Evolutionary conservation across 2,113 vertebrate genomes (phyloP).

Genomic region (Sapajus apella): DNA sequence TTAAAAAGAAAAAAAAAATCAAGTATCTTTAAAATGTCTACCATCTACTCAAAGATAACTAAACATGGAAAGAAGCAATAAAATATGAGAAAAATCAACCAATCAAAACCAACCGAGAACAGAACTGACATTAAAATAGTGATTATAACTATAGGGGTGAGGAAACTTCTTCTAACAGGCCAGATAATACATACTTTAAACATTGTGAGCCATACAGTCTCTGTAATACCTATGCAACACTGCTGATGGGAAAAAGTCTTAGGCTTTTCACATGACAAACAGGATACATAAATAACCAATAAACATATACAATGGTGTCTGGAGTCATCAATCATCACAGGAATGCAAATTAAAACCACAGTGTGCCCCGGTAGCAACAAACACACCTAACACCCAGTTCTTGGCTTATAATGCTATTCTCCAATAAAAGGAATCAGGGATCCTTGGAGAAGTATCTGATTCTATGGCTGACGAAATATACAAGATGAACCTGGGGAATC

Average conservation of each 20-base stretch:
- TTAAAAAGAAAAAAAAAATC: not conserved
- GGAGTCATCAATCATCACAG: not conserved
- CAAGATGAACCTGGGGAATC: not conserved
- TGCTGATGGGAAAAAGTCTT: not conserved
- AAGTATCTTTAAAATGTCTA: not conserved
- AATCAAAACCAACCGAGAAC: not conserved
- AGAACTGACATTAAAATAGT: not conserved
- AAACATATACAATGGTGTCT: not conserved
- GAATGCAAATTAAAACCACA: not conserved
- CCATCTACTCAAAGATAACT: not conserved
- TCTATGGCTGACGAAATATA: not conserved
- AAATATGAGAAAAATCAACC: not conserved
- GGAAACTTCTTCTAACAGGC: not conserved
- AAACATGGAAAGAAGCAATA: not conserved
- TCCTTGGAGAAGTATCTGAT: conserved; percentile 8
- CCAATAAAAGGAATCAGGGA: not conserved
- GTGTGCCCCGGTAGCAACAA: not conserved
- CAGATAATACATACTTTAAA: not conserved
- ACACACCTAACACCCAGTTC: not conserved
- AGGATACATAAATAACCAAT: not conserved
- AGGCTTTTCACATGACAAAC: not conserved
- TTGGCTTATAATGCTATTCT: not conserved
- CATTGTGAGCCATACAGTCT: not conserved
- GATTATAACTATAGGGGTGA: not conserved
- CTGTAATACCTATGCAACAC: not conserved